These are phyloP conservation scores for Mesoclemmys tuberculata DNA, from an alignment of 2,113 vertebrate species.

Conservation along the genomic window DNA sequence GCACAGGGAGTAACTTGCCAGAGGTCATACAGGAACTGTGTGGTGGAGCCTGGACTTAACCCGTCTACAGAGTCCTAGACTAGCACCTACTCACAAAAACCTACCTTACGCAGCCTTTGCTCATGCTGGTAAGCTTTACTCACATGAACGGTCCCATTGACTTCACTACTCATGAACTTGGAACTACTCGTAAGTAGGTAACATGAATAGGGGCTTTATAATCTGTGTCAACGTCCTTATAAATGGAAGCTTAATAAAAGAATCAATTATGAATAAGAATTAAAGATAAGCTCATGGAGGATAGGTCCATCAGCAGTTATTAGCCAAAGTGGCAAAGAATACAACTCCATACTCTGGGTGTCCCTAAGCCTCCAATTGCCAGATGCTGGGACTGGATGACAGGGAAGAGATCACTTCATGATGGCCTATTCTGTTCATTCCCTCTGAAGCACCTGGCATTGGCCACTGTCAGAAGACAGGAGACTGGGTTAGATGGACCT, in stretches of 20 bases:
- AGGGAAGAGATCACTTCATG: not conserved
- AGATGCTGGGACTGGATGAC: not conserved
- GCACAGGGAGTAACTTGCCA: not conserved
- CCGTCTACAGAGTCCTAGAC: not conserved
- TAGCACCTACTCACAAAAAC: not conserved
- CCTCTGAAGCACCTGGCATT: not conserved
- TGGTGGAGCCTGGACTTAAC: not conserved
- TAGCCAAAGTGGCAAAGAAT: not conserved
- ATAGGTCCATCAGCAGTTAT: not conserved
- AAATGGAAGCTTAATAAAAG: not conserved
- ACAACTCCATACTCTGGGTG: not conserved
- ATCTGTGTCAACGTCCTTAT: not conserved
- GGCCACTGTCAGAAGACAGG: not conserved
- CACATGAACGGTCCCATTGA: not conserved
- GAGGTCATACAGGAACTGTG: not conserved
- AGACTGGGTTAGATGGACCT: not conserved
- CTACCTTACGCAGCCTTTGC: not conserved
- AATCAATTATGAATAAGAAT: not conserved
- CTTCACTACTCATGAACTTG: too few relatives aligned
- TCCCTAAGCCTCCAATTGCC: not conserved
- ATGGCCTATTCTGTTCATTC: not conserved
- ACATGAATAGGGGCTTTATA: not conserved
- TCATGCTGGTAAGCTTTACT: not conserved
- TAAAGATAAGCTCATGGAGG: not conserved
- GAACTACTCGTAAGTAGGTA: not conserved